Evolutionary conservation across 2,113 vertebrate species (phyloP), one percentile per base, ranked within the genome.

Genomic region (Prionailurus bengalensis): DNA sequence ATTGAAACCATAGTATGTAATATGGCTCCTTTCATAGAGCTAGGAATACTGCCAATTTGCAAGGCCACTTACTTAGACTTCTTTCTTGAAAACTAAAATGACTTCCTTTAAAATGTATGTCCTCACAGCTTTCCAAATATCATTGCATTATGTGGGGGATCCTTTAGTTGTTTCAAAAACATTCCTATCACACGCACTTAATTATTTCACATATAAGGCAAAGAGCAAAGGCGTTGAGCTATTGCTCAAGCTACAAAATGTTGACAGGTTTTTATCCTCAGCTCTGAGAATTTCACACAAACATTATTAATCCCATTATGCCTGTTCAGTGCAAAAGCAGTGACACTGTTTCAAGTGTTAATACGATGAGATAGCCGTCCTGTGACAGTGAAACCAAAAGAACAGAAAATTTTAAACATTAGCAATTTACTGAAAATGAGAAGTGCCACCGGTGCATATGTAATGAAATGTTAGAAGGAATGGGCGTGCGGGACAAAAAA

Each of bases 31-130:
- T 93, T 97, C 55, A 94, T 0, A 74, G 31, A 92, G 21, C 16
- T 33, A 90, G 95, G 74, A 95, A 97, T 36, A 65, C 21, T 89
- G 80, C 19, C 45, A 68, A 5, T 96, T 95, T 97, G 81, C 79
- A 97, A 96, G n/a, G 90, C 29, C 70, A 53, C 3, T 3, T 96
- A 80, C 3, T 4, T 36, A 61, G 7, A 48, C 16, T 48, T 92
- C 45, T 78, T n/a, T 86, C 98, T 33, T 89, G 4, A 97, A 96
- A 90, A 58, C 39, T 95, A 76, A 33, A 96, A 61, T 88, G 58
- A 88, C 7, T 94, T 98, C 23, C 10, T 95, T 94, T 48, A 29
- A 42, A 82, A 92, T 91, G 63, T 55, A 76, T 31, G 19, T 16
- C 39, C 61, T 63, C 12, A 0, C 4, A 55, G 53, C 16, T 81